Evolutionary conservation across 2,113 vertebrate genomes (phyloP).

Genomic region (Prochilodus magdalenae): DNA sequence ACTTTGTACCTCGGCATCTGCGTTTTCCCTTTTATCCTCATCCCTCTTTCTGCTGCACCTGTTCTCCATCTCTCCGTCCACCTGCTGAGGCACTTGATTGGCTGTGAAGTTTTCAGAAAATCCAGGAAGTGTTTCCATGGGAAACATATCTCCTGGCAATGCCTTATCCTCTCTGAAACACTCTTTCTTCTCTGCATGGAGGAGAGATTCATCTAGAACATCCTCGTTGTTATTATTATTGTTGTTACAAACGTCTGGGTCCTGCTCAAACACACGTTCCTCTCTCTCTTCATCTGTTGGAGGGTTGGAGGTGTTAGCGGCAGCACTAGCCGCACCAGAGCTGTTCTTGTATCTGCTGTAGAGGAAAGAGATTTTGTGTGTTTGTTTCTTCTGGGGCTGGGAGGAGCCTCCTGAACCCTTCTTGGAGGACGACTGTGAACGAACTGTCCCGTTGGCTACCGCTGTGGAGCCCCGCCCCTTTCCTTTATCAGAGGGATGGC

Average conservation of each 20-base stretch:
- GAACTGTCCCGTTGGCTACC: conserved; percentile 74
- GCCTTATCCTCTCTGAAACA: conserved; percentile 73
- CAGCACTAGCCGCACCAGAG: conserved; percentile 48
- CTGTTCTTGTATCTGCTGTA: conserved; percentile 87
- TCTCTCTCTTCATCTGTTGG: conserved; percentile 68
- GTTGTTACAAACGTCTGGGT: conserved; percentile 69
- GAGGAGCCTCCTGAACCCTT: conserved; percentile 79
- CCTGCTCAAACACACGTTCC: conserved; percentile 60
- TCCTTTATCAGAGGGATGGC: conserved; percentile 89
- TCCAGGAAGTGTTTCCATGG: conserved; percentile 91
- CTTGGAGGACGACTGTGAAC: conserved; percentile 84
- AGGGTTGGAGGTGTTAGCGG: conserved; percentile 38
- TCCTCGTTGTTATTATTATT: conserved; percentile 57
- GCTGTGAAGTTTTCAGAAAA: conserved; percentile 77
- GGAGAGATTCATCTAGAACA: conserved; percentile 14
- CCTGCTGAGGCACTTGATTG: conserved; percentile 55
- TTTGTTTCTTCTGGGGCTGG: conserved; percentile 89
- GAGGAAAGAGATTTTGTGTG: conserved; percentile 88
- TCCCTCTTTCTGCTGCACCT: conserved; percentile 57
- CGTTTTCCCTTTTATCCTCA: conserved; percentile 68
- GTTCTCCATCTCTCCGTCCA: conserved; percentile 62
- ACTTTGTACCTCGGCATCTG: conserved; percentile 66
- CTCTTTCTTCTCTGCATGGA: conserved; percentile 61
- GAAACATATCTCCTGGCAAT: conserved; percentile 89
- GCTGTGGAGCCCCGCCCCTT: conserved; percentile 92